Conservation (phyloP, 2,888 invertebrate species). For the Neria commutata region DNA sequence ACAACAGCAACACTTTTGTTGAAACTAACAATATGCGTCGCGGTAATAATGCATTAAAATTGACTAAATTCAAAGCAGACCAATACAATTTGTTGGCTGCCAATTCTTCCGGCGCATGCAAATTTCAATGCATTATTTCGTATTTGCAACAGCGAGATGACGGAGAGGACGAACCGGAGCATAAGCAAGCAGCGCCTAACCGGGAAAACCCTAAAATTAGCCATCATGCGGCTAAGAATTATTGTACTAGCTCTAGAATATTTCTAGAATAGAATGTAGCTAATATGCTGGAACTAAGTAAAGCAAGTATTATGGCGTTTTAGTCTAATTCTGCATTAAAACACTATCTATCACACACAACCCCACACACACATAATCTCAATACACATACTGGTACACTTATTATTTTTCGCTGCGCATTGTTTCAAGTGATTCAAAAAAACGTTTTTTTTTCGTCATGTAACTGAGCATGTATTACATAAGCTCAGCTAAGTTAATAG, state of each 20-base stretch:
- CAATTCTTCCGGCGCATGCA: not conserved
- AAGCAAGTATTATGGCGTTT: constrained; percentile 63
- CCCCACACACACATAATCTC: too few species aligned
- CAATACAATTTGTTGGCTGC: not conserved
- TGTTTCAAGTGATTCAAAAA: too few species aligned
- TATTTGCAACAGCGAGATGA: not conserved
- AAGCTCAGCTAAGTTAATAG: too few species aligned
- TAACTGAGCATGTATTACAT: too few species aligned
- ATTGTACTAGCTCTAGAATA: constrained; percentile 57
- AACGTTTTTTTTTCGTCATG: too few species aligned
- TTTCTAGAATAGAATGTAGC: constrained; percentile 63
- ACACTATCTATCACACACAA: constrained; percentile 3
- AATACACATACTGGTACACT: too few species aligned
- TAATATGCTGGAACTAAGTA: constrained; percentile 63
- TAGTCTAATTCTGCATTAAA: constrained; percentile 39
- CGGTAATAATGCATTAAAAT: not conserved
- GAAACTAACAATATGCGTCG: not conserved
- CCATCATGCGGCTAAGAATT: constrained; percentile 24
- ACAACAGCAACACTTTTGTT: not conserved
- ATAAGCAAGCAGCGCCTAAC: not conserved
- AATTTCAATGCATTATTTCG: not conserved
- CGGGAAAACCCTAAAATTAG: not conserved
- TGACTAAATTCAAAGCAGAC: not conserved
- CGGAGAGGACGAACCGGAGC: not conserved
- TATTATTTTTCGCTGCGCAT: too few species aligned